Evolutionary conservation across 2,113 vertebrate genomes (phyloP).

Genomic region (Ctenodactylus gundi): DNA sequence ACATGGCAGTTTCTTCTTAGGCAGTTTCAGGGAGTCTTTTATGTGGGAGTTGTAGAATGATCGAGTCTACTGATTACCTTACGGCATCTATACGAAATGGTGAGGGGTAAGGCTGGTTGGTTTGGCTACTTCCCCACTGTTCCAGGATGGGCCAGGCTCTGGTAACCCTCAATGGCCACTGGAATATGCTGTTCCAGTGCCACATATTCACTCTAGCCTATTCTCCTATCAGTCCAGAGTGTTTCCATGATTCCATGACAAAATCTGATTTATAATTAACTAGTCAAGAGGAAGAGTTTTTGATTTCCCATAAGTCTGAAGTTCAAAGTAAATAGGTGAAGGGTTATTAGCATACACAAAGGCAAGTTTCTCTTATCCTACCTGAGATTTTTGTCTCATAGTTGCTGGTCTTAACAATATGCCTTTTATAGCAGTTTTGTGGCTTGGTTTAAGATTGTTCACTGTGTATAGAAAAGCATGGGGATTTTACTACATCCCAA

Average conservation of each 20-base stretch:
- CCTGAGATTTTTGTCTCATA: not conserved
- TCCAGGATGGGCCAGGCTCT: no score
- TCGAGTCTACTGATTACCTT: no score
- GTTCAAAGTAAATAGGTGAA: conserved; percentile 16
- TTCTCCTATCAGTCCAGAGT: no score
- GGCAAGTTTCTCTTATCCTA: not conserved
- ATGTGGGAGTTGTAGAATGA: no score
- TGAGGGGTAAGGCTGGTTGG: no score
- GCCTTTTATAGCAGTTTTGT: not conserved
- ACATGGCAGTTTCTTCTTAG: no score
- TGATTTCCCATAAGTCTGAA: not conserved
- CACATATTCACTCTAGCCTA: no score
- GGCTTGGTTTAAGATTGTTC: not conserved
- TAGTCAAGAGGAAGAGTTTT: not conserved
- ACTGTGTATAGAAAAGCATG: not conserved
- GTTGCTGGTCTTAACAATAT: not conserved
- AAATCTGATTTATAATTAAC: not conserved
- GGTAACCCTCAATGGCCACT: no score
- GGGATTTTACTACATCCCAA: not conserved
- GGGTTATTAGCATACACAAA: not conserved
- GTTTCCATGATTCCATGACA: not conserved
- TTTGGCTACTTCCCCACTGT: no score
- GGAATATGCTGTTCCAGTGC: no score
- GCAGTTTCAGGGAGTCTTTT: no score
- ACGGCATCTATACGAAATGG: no score